Evolutionary conservation across 2,888 invertebrate genomes (phyloP), one percentile per base, ranked within the genome.

Genomic region (Parnassius mnemosyne): DNA sequence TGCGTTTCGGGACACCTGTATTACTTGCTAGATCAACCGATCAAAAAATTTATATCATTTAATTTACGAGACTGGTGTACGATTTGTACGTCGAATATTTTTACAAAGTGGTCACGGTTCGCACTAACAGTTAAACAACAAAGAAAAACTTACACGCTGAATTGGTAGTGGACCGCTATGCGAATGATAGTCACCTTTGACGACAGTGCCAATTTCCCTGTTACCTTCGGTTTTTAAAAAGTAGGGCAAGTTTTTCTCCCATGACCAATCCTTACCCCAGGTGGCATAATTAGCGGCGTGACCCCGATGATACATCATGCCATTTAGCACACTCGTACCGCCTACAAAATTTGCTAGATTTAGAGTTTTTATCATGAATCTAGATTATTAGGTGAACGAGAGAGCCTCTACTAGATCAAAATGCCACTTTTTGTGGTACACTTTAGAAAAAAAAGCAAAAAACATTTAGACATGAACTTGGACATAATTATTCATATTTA

Each of bases 251-350:
- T 95, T 72, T 2, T 95, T 94, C 0, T 93, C 86, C 93, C 95
- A 96, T 42, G 93, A 88, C 96, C 96, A 96, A 11, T 95, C 95
- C 0, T 75, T 69, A 55, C 95, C 94, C 96, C 96, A 96, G 63
- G 92, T 89, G 65, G 95, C 93, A 81, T 93, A 96, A 78, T 96
- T 96, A 10, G 86, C 92, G 0, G 93, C 85, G 72, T 95, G 94
- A 0, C 96, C 96, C 25, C 95, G 90, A 68, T 94, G 94, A 78
- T 96, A 96, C 93, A 95, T 95, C 96, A 96, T 96, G 9, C 96
- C 96, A 79, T 96, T 95, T n/a, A 96, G 90, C 0, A 94, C 93
- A 60, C 93, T 93, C 62, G 92, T 89, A 0, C 96, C 96, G 12
- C 96, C 96, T 72, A 89, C 5, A 13, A 42, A 57, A 79, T 25